A percentile compares a stretch with the other conserved stretches of the same genome.
Evolutionary conservation across 1,140 invertebrate species (phyloP).

Genomic region (Odontomachus brunneus): DNA sequence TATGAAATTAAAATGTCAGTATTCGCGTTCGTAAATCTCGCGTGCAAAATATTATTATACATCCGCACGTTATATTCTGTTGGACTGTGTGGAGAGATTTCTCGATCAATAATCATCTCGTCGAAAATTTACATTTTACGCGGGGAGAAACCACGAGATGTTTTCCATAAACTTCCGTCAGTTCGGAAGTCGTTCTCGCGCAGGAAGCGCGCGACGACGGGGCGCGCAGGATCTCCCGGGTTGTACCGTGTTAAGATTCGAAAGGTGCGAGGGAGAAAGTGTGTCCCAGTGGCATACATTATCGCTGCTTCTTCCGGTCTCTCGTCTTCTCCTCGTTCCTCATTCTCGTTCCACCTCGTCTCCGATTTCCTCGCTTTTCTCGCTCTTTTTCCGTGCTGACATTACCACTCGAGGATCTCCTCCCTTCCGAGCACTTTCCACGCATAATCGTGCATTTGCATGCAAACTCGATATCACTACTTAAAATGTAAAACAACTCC

Average conservation of each 20-base stretch:
- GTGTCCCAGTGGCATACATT: slow-evolving; percentile 79
- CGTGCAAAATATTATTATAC: background rate
- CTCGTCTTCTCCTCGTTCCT: slow-evolving; percentile 32
- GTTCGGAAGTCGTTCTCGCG: slow-evolving; percentile 32
- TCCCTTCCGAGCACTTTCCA: slow-evolving; percentile 59
- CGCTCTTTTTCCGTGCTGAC: slow-evolving; percentile 45
- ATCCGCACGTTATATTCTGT: background rate
- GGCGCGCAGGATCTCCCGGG: slow-evolving; percentile 48
- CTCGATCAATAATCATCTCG: slow-evolving; percentile 1
- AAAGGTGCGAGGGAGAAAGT: slow-evolving; percentile 59
- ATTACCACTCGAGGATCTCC: slow-evolving; percentile 50
- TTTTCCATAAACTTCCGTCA: slow-evolving; percentile 49
- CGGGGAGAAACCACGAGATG: background rate
- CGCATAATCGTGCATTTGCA: slow-evolving; percentile 84
- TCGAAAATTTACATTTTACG: background rate
- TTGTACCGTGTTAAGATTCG: slow-evolving; percentile 62
- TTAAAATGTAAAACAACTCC: slow-evolving; percentile 85
- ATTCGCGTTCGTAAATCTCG: background rate
- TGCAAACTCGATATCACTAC: slow-evolving; percentile 85
- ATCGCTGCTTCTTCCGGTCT: slow-evolving; percentile 65
- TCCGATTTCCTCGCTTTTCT: slow-evolving; percentile 39
- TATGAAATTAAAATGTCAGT: no score
- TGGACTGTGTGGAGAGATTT: background rate
- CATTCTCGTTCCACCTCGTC: slow-evolving; percentile 30
- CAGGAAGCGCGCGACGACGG: slow-evolving; percentile 21